Evolutionary conservation across 2,113 vertebrate species (phyloP).

Genomic region (Leucoraja erinaceus): DNA sequence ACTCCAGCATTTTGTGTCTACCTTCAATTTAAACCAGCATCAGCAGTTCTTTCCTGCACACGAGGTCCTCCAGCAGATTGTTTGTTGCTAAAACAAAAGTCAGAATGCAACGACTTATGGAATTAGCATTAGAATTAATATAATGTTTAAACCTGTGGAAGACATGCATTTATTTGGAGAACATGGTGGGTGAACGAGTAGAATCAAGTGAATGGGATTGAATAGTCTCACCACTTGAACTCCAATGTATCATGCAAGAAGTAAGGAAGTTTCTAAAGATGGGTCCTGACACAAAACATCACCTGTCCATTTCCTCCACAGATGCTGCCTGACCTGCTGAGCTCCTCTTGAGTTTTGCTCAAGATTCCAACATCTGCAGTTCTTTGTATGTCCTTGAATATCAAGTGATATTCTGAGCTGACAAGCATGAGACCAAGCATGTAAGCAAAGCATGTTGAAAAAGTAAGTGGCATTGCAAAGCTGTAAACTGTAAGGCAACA

Average conservation of each 20-base stretch:
- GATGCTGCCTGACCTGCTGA: too few species aligned
- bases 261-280: too few species aligned
- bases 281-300: too few species aligned
- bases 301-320: too few species aligned
- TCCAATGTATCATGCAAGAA: too few species aligned
- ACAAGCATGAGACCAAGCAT: background rate
- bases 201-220: background rate
- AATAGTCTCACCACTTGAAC: background rate
- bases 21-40: too few species aligned
- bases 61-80: too few species aligned
- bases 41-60: too few species aligned
- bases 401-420: background rate
- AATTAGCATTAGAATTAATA: background rate
- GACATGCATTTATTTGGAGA: background rate
- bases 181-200: background rate
- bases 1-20: too few species aligned
- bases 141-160: background rate
- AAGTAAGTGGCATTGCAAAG: background rate
- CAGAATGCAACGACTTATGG: background rate
- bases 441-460: background rate
- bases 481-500: background rate
- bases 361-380: too few species aligned
- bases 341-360: too few species aligned
- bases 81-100: too few species aligned
- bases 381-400: background rate